phyloP scores from a whole-genome alignment of 2,797 vertebrate species.

The Pipistrellus kuhlii region DNA sequence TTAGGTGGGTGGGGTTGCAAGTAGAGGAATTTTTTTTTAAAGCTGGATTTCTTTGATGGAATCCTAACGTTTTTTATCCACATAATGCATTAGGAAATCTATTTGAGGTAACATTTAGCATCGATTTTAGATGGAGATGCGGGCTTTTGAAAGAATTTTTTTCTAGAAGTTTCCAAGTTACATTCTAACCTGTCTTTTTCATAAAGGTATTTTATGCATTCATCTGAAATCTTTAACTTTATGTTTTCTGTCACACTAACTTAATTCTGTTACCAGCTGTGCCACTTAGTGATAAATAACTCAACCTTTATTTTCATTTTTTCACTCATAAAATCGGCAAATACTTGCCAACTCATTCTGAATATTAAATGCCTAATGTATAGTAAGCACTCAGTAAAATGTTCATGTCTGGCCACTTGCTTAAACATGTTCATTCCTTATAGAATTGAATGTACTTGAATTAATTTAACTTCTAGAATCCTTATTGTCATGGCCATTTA shows the following conservation, averaged over 20 bases:
- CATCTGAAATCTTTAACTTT: background rate
- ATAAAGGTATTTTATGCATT: background rate
- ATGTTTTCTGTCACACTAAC: background rate
- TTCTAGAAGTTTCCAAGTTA: conserved; percentile 23
- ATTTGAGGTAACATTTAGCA: background rate
- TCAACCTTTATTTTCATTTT: conserved; percentile 27
- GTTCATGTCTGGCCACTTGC: background rate
- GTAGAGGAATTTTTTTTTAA: conserved; percentile 58
- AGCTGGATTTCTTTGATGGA: conserved; percentile 16
- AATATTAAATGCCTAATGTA: conserved; percentile 14
- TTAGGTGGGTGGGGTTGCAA: background rate
- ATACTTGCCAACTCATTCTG: background rate
- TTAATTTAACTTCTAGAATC: conserved; percentile 12
- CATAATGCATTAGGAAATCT: background rate
- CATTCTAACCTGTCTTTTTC: background rate
- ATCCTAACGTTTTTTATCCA: background rate
- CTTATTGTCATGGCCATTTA: background rate
- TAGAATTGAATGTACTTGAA: background rate
- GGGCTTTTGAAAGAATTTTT: background rate
- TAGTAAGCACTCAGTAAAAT: background rate
- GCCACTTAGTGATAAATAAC: background rate
- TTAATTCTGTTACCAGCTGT: background rate
- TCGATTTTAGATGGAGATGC: background rate
- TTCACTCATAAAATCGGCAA: background rate
- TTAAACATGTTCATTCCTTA: background rate